Evolutionary conservation across 2,113 vertebrate genomes (phyloP).

Genomic region (Shinisaurus crocodilurus): DNA sequence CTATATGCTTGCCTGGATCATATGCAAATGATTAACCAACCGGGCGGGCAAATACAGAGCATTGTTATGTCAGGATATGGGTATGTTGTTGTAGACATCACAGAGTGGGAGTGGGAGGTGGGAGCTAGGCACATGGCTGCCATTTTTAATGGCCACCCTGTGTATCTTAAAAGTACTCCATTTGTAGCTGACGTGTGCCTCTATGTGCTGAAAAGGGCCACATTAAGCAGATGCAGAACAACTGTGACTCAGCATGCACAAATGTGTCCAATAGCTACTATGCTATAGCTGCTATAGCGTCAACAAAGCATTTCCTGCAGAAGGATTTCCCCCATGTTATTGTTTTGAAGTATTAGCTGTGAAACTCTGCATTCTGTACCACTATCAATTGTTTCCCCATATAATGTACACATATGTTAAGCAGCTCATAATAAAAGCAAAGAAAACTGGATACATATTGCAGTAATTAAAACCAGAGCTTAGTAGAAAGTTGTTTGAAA

Average conservation of each 20-base stretch:
- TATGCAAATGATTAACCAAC: not conserved
- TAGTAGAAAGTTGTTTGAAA: slow-evolving; percentile 6
- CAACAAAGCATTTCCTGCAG: slow-evolving; percentile 24
- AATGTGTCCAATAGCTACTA: not conserved
- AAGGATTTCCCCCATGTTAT: slow-evolving; percentile 3
- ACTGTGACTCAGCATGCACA: slow-evolving; percentile 14
- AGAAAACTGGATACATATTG: not conserved
- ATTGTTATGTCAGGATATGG: not conserved
- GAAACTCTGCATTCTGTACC: not conserved
- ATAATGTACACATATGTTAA: slow-evolving; percentile 16
- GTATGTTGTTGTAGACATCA: not conserved
- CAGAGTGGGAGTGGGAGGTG: not conserved
- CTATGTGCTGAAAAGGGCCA: not conserved
- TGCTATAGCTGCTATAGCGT: not conserved
- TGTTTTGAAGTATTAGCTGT: slow-evolving; percentile 21
- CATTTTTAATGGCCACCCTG: not conserved
- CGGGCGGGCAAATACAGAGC: not conserved
- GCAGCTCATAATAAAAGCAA: slow-evolving; percentile 14
- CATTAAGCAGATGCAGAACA: slow-evolving; percentile 26
- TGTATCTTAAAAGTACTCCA: not conserved
- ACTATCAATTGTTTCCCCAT: slow-evolving; percentile 35
- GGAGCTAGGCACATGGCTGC: not conserved
- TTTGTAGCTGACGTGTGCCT: not conserved
- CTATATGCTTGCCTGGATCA: not conserved
- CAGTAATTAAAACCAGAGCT: slow-evolving; percentile 24